Conservation (phyloP, 2,888 invertebrate species). For the Nomada flava region DNA sequence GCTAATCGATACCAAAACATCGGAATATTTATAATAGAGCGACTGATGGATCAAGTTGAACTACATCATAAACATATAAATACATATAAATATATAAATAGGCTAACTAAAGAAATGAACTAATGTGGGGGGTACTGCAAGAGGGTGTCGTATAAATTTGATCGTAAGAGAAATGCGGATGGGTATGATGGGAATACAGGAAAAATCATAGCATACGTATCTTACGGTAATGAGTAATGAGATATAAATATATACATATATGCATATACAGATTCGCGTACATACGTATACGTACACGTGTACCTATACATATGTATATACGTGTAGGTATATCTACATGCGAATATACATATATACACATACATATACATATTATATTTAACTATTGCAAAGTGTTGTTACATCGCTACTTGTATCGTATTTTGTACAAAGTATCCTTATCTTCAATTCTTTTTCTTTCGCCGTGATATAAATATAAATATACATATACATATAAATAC, state of each 20-base stretch:
- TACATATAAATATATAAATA: slow-evolving; percentile 41
- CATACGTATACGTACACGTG: slow-evolving; percentile 48
- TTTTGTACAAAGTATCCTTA: slow-evolving; percentile 83
- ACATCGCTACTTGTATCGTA: slow-evolving; percentile 83
- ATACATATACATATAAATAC: slow-evolving; percentile 12
- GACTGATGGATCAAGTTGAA: slow-evolving; percentile 54
- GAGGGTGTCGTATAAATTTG: slow-evolving; percentile 16
- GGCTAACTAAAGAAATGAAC: slow-evolving; percentile 19
- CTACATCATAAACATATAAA: slow-evolving; percentile 43
- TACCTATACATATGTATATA: slow-evolving; percentile 54
- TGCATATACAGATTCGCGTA: slow-evolving; percentile 41
- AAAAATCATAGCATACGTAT: slow-evolving; percentile 52
- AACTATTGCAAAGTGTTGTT: slow-evolving; percentile 83
- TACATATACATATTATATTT: slow-evolving; percentile 81
- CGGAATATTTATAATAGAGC: slow-evolving; percentile 32
- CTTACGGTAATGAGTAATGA: slow-evolving; percentile 44
- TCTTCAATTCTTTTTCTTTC: slow-evolving; percentile 62
- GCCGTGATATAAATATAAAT: slow-evolving; percentile 48
- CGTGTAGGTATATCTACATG: slow-evolving; percentile 49
- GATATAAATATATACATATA: slow-evolving; percentile 66
- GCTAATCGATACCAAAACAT: slow-evolving; percentile 1
- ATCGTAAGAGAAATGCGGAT: slow-evolving; percentile 1
- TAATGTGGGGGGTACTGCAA: slow-evolving; percentile 13
- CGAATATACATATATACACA: slow-evolving; percentile 64
- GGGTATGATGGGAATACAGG: not conserved